Evolutionary conservation across 1,140 invertebrate species (phyloP).

Genomic region (Drosophila subpulchrella): DNA sequence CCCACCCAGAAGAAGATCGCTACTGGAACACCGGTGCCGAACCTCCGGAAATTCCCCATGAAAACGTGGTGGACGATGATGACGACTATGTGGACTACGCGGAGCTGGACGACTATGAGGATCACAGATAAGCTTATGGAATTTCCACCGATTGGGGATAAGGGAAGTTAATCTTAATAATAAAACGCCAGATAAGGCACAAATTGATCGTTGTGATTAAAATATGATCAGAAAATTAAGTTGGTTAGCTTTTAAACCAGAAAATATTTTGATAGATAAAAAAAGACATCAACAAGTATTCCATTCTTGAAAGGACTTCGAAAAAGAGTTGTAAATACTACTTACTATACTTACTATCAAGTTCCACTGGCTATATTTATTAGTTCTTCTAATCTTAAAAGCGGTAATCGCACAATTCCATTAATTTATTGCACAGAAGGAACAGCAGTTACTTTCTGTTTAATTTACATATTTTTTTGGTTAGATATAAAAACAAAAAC

Average conservation of each 20-base stretch:
- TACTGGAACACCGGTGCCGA: slow-evolving; percentile 65
- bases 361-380: not conserved
- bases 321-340: no score
- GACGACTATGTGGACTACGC: slow-evolving; percentile 21
- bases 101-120: slow-evolving; percentile 52
- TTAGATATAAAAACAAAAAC: not conserved
- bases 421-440: slow-evolving; percentile 5
- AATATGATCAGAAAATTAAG: not conserved
- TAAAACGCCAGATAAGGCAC: slow-evolving; percentile 3
- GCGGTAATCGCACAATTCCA: not conserved
- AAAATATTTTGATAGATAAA: not conserved
- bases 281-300: no score
- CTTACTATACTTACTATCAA: not conserved
- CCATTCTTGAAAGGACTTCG: not conserved
- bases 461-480: not conserved
- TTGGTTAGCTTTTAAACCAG: not conserved
- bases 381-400: slow-evolving; percentile 4
- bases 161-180: slow-evolving; percentile 15
- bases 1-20: slow-evolving; percentile 65
- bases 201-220: slow-evolving; percentile 24
- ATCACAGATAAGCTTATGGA: slow-evolving; percentile 49
- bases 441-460: not conserved
- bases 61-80: slow-evolving; percentile 46
- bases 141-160: slow-evolving; percentile 18
- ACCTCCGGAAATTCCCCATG: slow-evolving; percentile 56